A percentile compares a stretch with the other conserved stretches of the same genome.
Evolutionary conservation across 2,797 vertebrate species (phyloP).

Genomic region (Poeciliopsis infans): DNA sequence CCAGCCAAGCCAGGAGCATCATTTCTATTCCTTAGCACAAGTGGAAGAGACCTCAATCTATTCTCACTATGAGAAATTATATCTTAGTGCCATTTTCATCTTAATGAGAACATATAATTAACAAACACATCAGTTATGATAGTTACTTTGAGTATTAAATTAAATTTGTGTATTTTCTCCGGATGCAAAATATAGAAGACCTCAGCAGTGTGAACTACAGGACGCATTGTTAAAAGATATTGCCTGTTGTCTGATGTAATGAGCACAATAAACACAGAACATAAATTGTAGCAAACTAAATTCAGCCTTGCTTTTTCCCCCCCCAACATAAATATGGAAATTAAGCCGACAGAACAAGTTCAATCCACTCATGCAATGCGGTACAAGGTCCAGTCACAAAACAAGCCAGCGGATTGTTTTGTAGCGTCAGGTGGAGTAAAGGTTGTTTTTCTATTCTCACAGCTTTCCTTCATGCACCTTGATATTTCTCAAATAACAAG

Average conservation of each 20-base stretch:
- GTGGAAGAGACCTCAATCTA: background rate
- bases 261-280: background rate
- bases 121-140: background rate
- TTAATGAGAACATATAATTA: background rate
- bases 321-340: slow-evolving; percentile 11
- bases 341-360: slow-evolving; percentile 12
- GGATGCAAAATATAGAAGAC: too few species aligned
- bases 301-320: background rate
- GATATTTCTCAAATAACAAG: slow-evolving; percentile 20
- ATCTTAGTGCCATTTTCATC: background rate
- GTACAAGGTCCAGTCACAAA: background rate
- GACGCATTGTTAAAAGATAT: background rate
- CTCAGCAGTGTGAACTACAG: background rate
- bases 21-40: background rate
- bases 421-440: slow-evolving; percentile 34
- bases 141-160: background rate
- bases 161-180: background rate
- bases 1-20: too few species aligned
- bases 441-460: background rate
- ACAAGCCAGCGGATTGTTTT: slow-evolving; percentile 7
- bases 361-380: background rate
- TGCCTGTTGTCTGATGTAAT: background rate
- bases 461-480: background rate
- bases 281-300: background rate
- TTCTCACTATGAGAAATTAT: background rate